Percentiles rank a stretch among this genome's conserved stretches.
Evolutionary conservation across 2,888 invertebrate genomes (phyloP).

Genomic region (Megastigmus dorsalis): DNA sequence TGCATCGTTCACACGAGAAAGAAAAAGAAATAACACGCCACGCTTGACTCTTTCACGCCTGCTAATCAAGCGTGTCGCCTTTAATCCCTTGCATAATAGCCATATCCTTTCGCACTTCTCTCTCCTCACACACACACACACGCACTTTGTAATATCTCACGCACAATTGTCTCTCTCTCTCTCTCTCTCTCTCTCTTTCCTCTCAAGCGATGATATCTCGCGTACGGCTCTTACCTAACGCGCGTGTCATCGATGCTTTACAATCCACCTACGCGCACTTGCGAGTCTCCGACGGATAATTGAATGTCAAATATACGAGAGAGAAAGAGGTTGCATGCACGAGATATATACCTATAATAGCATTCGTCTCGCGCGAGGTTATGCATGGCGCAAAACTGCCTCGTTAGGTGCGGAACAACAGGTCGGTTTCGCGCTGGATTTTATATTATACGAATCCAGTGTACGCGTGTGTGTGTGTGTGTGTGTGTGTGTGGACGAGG

Average conservation of each 20-base stretch:
- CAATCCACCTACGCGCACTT: slow-evolving; percentile 38
- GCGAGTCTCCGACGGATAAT: slow-evolving; percentile 33
- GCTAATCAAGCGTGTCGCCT: slow-evolving; percentile 30
- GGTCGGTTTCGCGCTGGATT: no score
- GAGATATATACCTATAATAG: no score
- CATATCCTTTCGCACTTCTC: background rate
- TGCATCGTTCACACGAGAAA: background rate
- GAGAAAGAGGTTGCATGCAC: background rate
- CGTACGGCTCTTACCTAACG: background rate
- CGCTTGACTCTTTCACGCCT: slow-evolving; percentile 8
- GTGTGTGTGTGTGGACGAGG: background rate
- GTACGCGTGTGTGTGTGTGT: no score
- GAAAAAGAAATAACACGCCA: background rate
- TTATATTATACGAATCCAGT: no score
- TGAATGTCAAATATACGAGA: slow-evolving; percentile 50
- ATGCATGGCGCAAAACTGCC: background rate
- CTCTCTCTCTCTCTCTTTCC: background rate
- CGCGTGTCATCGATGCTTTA: slow-evolving; percentile 28
- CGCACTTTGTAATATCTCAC: no score
- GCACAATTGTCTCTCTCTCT: no score
- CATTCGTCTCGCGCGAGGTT: background rate
- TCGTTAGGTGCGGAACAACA: slow-evolving; percentile 26
- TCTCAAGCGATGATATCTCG: background rate
- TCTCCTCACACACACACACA: background rate
- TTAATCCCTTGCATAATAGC: background rate